phyloP scores from a whole-genome alignment of 2,113 vertebrate genomes.

The Solenodon paradoxus region DNA sequence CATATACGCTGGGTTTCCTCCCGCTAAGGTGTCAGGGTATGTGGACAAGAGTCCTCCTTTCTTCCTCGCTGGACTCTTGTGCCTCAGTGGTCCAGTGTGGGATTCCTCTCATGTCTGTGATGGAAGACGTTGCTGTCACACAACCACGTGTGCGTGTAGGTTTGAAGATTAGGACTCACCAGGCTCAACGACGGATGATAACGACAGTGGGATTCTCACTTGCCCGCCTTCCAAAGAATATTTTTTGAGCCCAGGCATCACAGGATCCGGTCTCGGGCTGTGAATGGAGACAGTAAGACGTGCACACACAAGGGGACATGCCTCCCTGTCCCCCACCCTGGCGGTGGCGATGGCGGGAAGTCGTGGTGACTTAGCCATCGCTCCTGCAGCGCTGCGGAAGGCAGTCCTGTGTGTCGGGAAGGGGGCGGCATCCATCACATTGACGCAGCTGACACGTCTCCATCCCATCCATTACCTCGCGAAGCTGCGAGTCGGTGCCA shows the following conservation, averaged over 20 bases:
- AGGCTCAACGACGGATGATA: not conserved
- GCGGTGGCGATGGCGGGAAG: too few relatives aligned
- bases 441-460: slow-evolving; percentile 32
- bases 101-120: not conserved
- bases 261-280: not conserved
- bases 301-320: too few relatives aligned
- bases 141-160: too few relatives aligned
- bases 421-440: slow-evolving; percentile 25
- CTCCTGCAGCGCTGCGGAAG: not conserved
- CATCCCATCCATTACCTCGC: not conserved
- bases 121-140: not conserved
- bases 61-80: not conserved
- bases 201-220: not conserved
- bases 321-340: too few relatives aligned
- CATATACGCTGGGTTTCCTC: not conserved
- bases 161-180: not conserved
- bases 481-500: not conserved
- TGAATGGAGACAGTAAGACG: too few relatives aligned
- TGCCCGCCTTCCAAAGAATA: not conserved
- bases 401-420: not conserved
- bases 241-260: not conserved
- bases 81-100: too few relatives aligned
- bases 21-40: not conserved
- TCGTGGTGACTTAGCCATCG: too few relatives aligned
- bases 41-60: not conserved